Evolutionary conservation across 2,888 invertebrate species (phyloP).

Genomic region (Apamea epomidion): DNA sequence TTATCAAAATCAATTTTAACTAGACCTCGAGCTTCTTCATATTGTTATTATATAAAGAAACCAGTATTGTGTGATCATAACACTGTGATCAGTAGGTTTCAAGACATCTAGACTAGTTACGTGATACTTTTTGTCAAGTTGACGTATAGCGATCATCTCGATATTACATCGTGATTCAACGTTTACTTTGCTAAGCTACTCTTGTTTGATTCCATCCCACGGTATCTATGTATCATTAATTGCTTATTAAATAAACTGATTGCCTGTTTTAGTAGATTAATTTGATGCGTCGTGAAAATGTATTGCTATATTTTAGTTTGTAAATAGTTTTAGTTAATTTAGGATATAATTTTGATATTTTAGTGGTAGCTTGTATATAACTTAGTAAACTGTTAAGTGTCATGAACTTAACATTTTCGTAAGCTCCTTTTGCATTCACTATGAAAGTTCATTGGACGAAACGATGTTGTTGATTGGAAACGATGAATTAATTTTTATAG

Average conservation of each 20-base stretch:
- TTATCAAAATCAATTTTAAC: not conserved
- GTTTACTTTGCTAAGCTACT: not conserved
- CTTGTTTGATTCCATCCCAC: constrained; percentile 4
- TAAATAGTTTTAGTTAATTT: too few species aligned
- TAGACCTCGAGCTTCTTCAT: not conserved
- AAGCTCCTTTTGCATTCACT: not conserved
- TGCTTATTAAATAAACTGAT: not conserved
- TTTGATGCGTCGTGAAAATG: not conserved
- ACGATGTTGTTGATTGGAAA: too few species aligned
- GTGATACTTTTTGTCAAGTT: constrained; percentile 22
- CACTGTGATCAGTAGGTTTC: not conserved
- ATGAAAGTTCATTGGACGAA: too few species aligned
- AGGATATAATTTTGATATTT: too few species aligned
- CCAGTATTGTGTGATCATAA: not conserved
- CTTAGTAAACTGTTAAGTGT: not conserved
- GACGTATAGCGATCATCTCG: not conserved
- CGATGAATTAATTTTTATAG: too few species aligned
- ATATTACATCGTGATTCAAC: constrained; percentile 22
- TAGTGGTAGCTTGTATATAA: too few species aligned
- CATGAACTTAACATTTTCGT: not conserved
- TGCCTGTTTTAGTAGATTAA: not conserved
- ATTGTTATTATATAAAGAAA: not conserved
- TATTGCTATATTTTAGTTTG: too few species aligned
- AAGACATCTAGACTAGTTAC: not conserved
- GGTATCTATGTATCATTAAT: not conserved